These are phyloP conservation scores for Perognathus longimembris DNA, from an alignment of 2,113 vertebrate species.

Conservation along the genomic window DNA sequence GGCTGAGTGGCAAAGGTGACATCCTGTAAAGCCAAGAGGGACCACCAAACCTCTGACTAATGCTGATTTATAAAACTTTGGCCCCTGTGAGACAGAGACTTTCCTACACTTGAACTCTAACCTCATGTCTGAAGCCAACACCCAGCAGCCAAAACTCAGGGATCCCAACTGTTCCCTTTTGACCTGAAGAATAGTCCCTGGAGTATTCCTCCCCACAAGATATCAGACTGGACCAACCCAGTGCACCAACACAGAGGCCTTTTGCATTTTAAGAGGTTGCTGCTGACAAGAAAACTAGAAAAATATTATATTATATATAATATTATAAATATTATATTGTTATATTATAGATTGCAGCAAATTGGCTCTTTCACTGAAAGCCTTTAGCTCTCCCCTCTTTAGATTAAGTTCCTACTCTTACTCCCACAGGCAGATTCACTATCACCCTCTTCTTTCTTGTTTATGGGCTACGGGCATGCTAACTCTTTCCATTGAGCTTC, in stretches of 20 bases:
- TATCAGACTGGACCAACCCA: not conserved
- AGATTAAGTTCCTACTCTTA: not conserved
- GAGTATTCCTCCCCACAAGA: not conserved
- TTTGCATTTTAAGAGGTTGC: not conserved
- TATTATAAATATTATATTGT: too few species aligned
- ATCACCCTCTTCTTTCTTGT: not conserved
- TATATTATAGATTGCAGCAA: not conserved
- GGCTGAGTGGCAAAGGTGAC: not conserved
- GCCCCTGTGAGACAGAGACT: not conserved
- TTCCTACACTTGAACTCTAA: not conserved
- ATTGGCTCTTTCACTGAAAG: not conserved
- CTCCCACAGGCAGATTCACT: not conserved
- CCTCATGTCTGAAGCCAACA: not conserved
- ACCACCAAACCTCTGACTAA: not conserved
- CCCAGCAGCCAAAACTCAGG: not conserved
- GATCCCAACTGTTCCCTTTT: not conserved
- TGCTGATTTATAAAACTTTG: too few species aligned
- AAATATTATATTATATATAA: not conserved
- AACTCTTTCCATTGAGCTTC: not conserved
- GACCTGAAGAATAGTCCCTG: not conserved
- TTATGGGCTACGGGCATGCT: not conserved
- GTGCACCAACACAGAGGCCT: not conserved
- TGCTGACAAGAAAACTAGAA: not conserved
- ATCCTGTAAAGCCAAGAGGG: not conserved
- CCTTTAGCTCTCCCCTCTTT: not conserved